Conservation (phyloP, 2,113 vertebrate genomes). For the Notothenia rossii region DNA sequence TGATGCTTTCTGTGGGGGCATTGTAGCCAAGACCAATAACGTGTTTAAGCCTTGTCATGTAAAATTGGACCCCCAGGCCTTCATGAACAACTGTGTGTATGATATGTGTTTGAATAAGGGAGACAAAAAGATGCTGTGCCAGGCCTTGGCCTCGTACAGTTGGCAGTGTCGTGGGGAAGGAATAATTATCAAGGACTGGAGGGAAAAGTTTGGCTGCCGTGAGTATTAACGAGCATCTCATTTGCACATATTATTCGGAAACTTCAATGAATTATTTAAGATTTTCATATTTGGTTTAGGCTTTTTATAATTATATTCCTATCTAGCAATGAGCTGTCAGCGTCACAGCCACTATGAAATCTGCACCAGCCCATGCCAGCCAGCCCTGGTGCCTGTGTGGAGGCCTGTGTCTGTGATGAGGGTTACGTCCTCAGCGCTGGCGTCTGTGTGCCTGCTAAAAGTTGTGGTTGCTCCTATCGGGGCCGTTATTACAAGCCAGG, state of each 20-base stretch:
- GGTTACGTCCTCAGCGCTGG: slow-evolving; percentile 75
- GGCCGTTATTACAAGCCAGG: slow-evolving; percentile 76
- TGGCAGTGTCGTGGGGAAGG: slow-evolving; percentile 77
- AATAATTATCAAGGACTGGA: slow-evolving; percentile 81
- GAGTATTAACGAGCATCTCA: slow-evolving; percentile 66
- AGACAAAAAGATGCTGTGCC: slow-evolving; percentile 78
- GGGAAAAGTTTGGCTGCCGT: slow-evolving; percentile 81
- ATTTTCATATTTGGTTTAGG: background rate
- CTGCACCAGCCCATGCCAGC: slow-evolving; percentile 74
- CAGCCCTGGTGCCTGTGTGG: slow-evolving; percentile 60
- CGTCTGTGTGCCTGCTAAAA: slow-evolving; percentile 56
- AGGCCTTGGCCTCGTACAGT: slow-evolving; percentile 78
- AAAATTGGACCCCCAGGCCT: slow-evolving; percentile 73
- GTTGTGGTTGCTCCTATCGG: slow-evolving; percentile 78
- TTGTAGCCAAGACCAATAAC: slow-evolving; percentile 60
- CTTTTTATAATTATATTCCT: background rate
- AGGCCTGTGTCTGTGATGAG: slow-evolving; percentile 76
- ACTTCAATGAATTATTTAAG: slow-evolving; percentile 1
- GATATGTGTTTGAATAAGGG: slow-evolving; percentile 81
- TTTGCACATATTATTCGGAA: background rate
- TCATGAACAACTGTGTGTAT: slow-evolving; percentile 79
- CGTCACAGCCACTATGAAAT: slow-evolving; percentile 77
- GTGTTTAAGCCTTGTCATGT: slow-evolving; percentile 79
- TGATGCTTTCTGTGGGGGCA: slow-evolving; percentile 77
- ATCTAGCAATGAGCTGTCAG: slow-evolving; percentile 74